Conservation (phyloP, 2,888 invertebrate species). For the Tuberolachnus salignus region DNA sequence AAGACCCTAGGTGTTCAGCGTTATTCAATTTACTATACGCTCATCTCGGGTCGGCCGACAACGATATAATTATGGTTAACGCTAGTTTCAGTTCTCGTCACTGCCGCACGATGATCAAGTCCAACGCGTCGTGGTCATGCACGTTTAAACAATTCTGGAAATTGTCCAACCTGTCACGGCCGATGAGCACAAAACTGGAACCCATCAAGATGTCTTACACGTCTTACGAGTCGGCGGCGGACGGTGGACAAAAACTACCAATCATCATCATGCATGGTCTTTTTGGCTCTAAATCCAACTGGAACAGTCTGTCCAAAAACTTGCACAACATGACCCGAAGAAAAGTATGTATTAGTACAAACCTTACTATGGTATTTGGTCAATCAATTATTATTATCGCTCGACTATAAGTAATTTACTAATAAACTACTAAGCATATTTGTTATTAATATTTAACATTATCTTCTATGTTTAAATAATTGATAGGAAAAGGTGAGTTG, state of each 20-base stretch:
- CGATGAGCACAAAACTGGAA: slow-evolving; percentile 65
- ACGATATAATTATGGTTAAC: too few relatives aligned
- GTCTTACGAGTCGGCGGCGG: slow-evolving; percentile 52
- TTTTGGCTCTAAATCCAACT: slow-evolving; percentile 85
- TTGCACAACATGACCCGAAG: slow-evolving; percentile 69
- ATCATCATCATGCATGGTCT: slow-evolving; percentile 60
- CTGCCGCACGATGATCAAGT: slow-evolving; percentile 19
- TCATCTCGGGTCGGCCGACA: too few relatives aligned
- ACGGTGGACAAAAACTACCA: slow-evolving; percentile 58
- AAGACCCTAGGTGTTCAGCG: too few relatives aligned
- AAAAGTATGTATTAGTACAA: slow-evolving; percentile 57
- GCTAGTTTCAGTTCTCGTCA: not conserved
- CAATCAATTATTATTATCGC: too few relatives aligned
- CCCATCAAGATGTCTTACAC: slow-evolving; percentile 65
- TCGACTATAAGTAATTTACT: too few relatives aligned
- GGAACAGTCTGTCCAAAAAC: slow-evolving; percentile 79
- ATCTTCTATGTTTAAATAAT: too few relatives aligned
- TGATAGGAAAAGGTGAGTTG: too few relatives aligned
- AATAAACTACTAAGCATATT: too few relatives aligned
- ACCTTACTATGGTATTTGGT: too few relatives aligned
- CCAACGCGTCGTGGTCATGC: not conserved
- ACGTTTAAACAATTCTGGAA: not conserved
- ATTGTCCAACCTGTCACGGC: not conserved
- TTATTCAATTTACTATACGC: too few relatives aligned
- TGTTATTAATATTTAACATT: too few relatives aligned